A percentile compares a stretch with the other conserved stretches of the same genome.
Evolutionary conservation across 2,797 vertebrate genomes (phyloP).

Genomic region (Coendou prehensilis): DNA sequence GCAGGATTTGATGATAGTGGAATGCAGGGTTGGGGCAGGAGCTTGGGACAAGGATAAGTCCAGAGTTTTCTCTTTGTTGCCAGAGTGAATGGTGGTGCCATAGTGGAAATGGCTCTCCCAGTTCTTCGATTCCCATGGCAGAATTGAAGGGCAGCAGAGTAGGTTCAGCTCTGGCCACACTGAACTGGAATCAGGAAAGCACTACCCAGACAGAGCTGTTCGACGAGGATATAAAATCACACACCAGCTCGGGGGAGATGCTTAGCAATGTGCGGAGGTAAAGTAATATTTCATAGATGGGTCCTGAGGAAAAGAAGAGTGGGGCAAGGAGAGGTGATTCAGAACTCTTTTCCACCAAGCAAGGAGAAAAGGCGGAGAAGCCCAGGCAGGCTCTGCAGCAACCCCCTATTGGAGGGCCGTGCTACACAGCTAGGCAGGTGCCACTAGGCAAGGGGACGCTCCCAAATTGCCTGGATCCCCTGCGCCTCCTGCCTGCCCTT

Average conservation of each 20-base stretch:
- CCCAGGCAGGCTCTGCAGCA: background rate
- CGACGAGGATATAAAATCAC: background rate
- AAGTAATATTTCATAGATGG: slow-evolving; percentile 2
- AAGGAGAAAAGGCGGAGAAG: background rate
- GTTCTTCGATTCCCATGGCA: background rate
- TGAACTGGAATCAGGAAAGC: background rate
- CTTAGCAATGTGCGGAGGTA: background rate
- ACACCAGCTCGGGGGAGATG: background rate
- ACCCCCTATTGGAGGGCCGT: background rate
- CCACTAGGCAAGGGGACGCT: background rate
- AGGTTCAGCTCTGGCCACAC: background rate
- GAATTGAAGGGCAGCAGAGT: background rate
- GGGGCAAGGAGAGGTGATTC: background rate
- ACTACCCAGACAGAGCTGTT: background rate
- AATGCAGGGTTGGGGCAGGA: no score
- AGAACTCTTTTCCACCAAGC: background rate
- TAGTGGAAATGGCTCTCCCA: background rate
- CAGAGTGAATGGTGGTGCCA: no score
- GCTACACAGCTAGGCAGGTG: background rate
- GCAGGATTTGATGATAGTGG: background rate
- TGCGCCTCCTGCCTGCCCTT: background rate
- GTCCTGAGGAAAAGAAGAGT: background rate
- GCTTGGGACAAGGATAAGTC: background rate
- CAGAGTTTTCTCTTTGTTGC: background rate
- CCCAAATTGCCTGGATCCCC: no score